phyloP scores from a whole-genome alignment of 1,140 invertebrate genomes.

The Bombus affinis region DNA sequence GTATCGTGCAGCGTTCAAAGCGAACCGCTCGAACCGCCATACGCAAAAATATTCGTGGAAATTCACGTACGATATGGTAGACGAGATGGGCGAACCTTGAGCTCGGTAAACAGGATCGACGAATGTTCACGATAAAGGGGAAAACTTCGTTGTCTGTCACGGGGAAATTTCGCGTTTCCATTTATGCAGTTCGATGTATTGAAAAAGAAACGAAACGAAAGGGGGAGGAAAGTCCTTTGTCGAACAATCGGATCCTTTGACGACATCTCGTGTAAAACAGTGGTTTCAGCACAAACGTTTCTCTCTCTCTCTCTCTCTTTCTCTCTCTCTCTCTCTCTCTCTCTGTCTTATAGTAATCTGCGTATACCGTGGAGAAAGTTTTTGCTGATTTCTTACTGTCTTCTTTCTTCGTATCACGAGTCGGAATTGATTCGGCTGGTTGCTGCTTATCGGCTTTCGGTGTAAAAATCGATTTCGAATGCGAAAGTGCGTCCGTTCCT shows the following conservation, averaged over 20 bases:
- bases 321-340: too few species aligned
- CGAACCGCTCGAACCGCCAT: too few species aligned
- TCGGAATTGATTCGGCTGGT: background rate
- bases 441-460: too few species aligned
- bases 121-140: background rate
- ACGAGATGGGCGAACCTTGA: background rate
- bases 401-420: background rate
- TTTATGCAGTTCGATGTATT: background rate
- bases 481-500: background rate
- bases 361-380: background rate
- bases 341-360: background rate
- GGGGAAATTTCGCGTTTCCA: background rate
- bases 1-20: too few species aligned
- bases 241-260: background rate
- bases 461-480: background rate
- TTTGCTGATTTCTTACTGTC: background rate
- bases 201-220: background rate
- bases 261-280: background rate
- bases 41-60: background rate
- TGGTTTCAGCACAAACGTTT: background rate
- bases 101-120: background rate
- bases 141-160: conserved; percentile 29
- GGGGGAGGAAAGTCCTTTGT: background rate
- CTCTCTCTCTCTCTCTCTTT: too few species aligned
- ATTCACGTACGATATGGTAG: background rate